Base-by-base conservation (phyloP, 2,888 invertebrate genomes). In the Caenorhabditis panamensis region DNA sequence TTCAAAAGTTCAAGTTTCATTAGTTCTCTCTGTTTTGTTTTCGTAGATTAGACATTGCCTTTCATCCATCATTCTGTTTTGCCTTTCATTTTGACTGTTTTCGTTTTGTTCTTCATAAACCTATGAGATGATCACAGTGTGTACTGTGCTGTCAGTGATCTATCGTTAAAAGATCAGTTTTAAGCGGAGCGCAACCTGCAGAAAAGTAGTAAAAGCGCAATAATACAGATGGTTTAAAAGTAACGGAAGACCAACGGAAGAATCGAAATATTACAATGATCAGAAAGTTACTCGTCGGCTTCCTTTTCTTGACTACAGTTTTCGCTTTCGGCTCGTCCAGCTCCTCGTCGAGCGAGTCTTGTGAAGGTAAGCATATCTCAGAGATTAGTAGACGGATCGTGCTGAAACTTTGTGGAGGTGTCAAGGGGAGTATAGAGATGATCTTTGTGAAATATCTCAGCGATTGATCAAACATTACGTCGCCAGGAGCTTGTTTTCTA, bases 1-100 rank as follows among this genome's bases (percentile, higher is more conserved):
- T 22, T 36, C 62, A 76, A 28, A 76, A 76, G 28, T 76, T 68
- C 56, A 68, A 76, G 28, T 76, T 76, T 68, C 76, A 68, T 56
- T 76, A 41, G 22, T 47, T 41, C 11, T 41, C 13, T 41, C 13
- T 41, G n/a, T 36, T 56, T 36, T 22, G 16, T 49, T 58, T 28
- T 9, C 64, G 47, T 72, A 36, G 53, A 47, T 41, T 56, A 56
- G 56, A 56, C 8, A 4, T 8, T 13, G 18, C 20, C 6, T 31
- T 58, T 68, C 49, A 58, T 6, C 59, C 49, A 69, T 69, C 69
- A 63, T 31, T 51, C 41, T 63, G 72, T 72, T 72, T 62, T 72
- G 71, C 56, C 61, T 72, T 56, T 62, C 71, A 62, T 31, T 41
- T 53, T 37, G 53, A 37, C 53, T 68, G 44, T 49, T 68, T 51